Base-by-base conservation (phyloP, 2,113 vertebrate genomes). In the cat (Felis catus) region DNA sequence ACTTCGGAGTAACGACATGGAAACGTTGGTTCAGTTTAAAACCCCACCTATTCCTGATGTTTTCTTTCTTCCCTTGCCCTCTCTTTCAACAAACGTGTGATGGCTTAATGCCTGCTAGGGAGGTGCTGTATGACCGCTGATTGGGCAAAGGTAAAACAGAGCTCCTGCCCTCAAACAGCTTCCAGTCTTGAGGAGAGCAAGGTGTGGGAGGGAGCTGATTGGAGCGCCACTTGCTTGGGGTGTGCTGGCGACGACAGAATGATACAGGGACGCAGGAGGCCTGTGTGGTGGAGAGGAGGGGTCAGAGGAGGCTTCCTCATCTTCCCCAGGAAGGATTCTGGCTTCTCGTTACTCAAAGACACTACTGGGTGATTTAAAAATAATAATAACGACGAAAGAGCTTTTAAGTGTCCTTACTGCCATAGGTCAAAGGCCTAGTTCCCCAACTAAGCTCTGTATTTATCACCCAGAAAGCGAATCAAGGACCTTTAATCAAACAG, bases 221-320 rank as follows among this genome's bases (percentile, higher is more conserved):
- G 66, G 73, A 15, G 13, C 19, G 1, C 78, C 7, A 0, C 25
- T 41, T 88, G 25, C 73, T 68, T 3, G 33, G 27, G 5, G 8
- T 25, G 6, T 36, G 18, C 29, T 15, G 15, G 27, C 1, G 0
- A 1, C 7, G 33, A 16, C 41, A 84, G 48, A 3, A 4, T n/a
- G 15, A 39, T 31, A 5, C 3, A 9, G 41, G 71, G n/a, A 82
- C 71, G 13, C 9, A 91, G 94, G 16, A 41, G 55, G 45, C 45
- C 45, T 11, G 3, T 55, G 3, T 1, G 33, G 45, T 14, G 2
- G 55, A 48, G 21, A 36, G 7, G 13, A 45, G 9, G 12, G 25
- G 5, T 7, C 27, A 6, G 12, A 48, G 10, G 36, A 18, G 3
- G 45, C n/a, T 66, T 33, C 84, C 61, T 76, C 13, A 10, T 70